A percentile compares a stretch with the other conserved stretches of the same genome.
These are phyloP conservation scores for Rhopalosiphum maidis DNA, from an alignment of 1,140 invertebrate species.

Conservation along the genomic window DNA sequence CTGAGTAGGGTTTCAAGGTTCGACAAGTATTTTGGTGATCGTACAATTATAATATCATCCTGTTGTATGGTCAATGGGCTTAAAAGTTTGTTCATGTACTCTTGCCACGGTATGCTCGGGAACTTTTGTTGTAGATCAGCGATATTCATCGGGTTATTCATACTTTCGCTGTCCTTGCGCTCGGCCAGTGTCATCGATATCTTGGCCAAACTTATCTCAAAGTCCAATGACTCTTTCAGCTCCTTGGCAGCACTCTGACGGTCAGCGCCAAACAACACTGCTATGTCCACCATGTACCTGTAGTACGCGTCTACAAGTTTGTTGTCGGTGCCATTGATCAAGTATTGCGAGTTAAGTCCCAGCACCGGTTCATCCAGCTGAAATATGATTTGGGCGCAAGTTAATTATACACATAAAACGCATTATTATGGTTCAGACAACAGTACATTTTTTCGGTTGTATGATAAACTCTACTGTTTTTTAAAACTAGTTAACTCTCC, in stretches of 20 bases:
- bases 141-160: conserved; percentile 91
- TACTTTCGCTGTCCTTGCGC: conserved; percentile 84
- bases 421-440: neutral
- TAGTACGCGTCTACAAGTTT: conserved; percentile 81
- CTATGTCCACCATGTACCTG: conserved; percentile 86
- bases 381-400: neutral
- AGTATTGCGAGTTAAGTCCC: conserved; percentile 86
- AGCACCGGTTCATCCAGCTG: conserved; percentile 92
- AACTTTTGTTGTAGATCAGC: conserved; percentile 75
- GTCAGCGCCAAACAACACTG: conserved; percentile 85
- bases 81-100: conserved; percentile 82
- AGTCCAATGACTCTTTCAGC: conserved; percentile 82
- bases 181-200: conserved; percentile 89
- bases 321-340: conserved; percentile 82
- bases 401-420: neutral
- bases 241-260: conserved; percentile 72
- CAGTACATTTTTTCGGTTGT: no score
- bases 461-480: no score
- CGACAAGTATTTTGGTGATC: conserved; percentile 77
- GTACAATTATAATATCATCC: conserved; percentile 81
- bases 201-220: conserved; percentile 93
- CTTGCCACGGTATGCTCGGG: conserved; percentile 78
- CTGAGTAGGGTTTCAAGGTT: conserved; percentile 70
- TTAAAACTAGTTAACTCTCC: no score
- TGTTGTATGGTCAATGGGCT: conserved; percentile 69